Evolutionary conservation across 2,888 invertebrate species (phyloP), one percentile per base, ranked within the genome.

Genomic region (Hirudinaria manillensis): DNA sequence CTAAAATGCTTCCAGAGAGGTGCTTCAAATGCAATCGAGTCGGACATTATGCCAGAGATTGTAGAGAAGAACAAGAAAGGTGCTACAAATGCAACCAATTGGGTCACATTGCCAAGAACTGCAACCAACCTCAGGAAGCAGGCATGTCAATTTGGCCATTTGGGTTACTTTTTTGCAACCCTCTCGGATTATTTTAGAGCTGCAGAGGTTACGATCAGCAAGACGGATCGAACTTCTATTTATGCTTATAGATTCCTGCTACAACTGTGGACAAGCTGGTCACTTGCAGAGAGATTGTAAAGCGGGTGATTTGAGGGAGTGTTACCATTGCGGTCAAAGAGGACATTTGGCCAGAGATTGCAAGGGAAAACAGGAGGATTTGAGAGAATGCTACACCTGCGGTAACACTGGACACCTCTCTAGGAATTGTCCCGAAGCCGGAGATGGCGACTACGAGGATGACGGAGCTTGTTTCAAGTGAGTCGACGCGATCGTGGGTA

Each of bases 251-350:
- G 86, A 93, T 84, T 82, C 85, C 77, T 86, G 86, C 78, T 83
- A 86, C 82, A 84, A 84, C 77, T 87, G 87, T 80, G 86, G 86
- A 32, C 83, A 85, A 75, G 80, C 82, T 51, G 95, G 95, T 81
- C 95, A 95, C 87, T 92, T 94, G 86, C 94, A 94, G 84, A 90
- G 94, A 82, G 95, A 95, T 87, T 95, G 96, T 87, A 91, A 91
- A 16, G 81, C 83, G 78, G 82, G 80, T 83, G 89, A 88, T 83
- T 92, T 19, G 19, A 76, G 76, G 45, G 51, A 67, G 19, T 78
- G 79, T 65, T 77, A 77, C 77, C 76, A 72, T n/a, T 77, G 77
- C 45, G 77, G 77, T 36, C 70, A 70, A 13, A 34, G 34, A 51
- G 74, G 72, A 13, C 86, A 86, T 79, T 83, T 85, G 79, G 86